A percentile compares a stretch with the other conserved stretches of the same genome.
These are phyloP conservation scores for Cataglyphis livida DNA, from an alignment of 2,888 invertebrate species.

Conservation along the genomic window DNA sequence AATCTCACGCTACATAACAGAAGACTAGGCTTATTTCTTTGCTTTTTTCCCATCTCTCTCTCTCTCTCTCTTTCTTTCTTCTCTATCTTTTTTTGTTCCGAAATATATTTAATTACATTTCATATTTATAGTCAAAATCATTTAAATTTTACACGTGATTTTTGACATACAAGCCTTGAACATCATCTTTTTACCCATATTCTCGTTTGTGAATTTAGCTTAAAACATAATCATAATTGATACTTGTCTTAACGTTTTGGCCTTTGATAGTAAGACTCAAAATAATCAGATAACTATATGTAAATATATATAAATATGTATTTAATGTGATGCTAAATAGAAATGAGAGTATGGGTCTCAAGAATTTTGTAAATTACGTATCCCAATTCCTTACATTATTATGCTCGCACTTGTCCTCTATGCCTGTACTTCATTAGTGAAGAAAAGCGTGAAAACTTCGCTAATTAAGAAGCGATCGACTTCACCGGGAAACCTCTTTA, in stretches of 20 bases:
- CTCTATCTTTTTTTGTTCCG: slow-evolving; percentile 25
- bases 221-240: background rate
- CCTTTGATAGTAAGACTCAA: background rate
- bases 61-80: background rate
- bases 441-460: slow-evolving; percentile 64
- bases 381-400: background rate
- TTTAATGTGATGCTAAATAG: slow-evolving; percentile 3
- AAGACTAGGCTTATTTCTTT: slow-evolving; percentile 65
- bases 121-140: background rate
- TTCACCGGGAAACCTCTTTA: slow-evolving; percentile 46
- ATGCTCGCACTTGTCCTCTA: slow-evolving; percentile 11
- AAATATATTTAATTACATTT: slow-evolving; percentile 67
- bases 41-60: slow-evolving; percentile 16
- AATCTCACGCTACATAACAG: slow-evolving; percentile 64
- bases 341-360: slow-evolving; percentile 14
- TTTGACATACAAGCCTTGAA: background rate
- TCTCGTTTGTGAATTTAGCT: slow-evolving; percentile 3
- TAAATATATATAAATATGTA: background rate
- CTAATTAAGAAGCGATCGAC: slow-evolving; percentile 65
- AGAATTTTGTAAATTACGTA: background rate
- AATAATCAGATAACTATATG: background rate
- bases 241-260: background rate
- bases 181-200: background rate
- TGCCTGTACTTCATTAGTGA: slow-evolving; percentile 48
- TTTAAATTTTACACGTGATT: background rate